phyloP scores from a whole-genome alignment of 1,140 invertebrate species.

The Andrena cerasifolii region DNA sequence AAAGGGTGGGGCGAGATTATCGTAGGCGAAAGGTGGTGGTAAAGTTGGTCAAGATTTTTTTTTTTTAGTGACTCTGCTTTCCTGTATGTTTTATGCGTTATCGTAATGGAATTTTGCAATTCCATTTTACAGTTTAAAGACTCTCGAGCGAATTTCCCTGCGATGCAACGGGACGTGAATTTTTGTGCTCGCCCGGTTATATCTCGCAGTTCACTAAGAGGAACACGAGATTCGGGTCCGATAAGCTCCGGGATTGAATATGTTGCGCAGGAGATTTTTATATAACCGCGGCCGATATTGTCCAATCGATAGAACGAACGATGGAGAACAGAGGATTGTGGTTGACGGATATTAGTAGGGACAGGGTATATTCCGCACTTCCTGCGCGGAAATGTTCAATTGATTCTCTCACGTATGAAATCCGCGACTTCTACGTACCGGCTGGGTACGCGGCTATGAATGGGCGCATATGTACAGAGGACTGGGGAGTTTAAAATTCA shows the following conservation, averaged over 20 bases:
- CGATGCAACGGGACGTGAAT: background rate
- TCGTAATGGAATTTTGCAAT: background rate
- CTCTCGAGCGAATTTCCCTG: background rate
- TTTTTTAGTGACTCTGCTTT: background rate
- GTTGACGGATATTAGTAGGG: conserved; percentile 25
- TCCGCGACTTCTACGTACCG: conserved; percentile 39
- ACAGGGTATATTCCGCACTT: conserved; percentile 22
- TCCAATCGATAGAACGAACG: background rate
- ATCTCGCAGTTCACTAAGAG: too few relatives aligned
- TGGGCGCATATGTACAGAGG: conserved; percentile 28
- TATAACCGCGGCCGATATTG: too few relatives aligned
- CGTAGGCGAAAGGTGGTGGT: background rate
- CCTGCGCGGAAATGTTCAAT: conserved; percentile 41
- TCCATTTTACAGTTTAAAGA: background rate
- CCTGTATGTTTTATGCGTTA: background rate
- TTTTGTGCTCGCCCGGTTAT: background rate
- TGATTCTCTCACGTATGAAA: conserved; percentile 51
- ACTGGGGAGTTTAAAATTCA: conserved; percentile 71
- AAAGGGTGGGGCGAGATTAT: background rate
- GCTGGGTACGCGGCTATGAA: conserved; percentile 16
- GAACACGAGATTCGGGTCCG: conserved; percentile 9
- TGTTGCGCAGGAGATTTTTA: background rate
- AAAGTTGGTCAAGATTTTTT: too few relatives aligned
- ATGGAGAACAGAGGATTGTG: background rate
- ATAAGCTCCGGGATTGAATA: background rate